Conservation (phyloP, 1,140 invertebrate species). For the Tribolium madens region DNA sequence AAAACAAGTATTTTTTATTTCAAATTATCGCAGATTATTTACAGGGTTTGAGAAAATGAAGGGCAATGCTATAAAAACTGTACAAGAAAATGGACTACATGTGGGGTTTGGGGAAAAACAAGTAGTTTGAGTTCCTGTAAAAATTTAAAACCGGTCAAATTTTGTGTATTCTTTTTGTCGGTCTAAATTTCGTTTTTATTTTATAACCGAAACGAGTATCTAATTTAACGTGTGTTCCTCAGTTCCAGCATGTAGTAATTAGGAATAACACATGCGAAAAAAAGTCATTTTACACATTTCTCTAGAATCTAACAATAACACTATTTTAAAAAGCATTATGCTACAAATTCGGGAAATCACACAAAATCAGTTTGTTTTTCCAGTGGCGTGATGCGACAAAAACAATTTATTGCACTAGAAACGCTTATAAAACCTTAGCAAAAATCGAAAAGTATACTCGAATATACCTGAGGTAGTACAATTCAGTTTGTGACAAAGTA, state of each 20-base stretch:
- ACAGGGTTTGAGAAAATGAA: conserved; percentile 23
- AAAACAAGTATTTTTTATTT: conserved; percentile 31
- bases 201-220: too few species aligned
- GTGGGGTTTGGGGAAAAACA: background rate
- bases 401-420: conserved; percentile 55
- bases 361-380: conserved; percentile 20
- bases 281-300: conserved; percentile 17
- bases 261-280: conserved; percentile 18
- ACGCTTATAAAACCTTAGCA: conserved; percentile 50
- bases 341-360: conserved; percentile 29
- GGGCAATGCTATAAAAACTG: conserved; percentile 18
- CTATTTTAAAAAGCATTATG: conserved; percentile 39
- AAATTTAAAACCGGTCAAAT: too few species aligned
- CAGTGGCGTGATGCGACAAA: conserved; percentile 12
- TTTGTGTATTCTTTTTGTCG: too few species aligned
- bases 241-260: background rate
- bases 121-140: background rate
- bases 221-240: background rate
- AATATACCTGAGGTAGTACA: conserved; percentile 57
- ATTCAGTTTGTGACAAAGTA: conserved; percentile 15
- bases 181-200: too few species aligned
- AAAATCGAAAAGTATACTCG: conserved; percentile 53
- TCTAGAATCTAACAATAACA: conserved; percentile 43
- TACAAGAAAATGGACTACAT: conserved; percentile 11
- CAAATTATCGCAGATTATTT: conserved; percentile 33